Evolutionary conservation across 1,140 invertebrate species (phyloP).

Genomic region (Drosophila oshimai): DNA sequence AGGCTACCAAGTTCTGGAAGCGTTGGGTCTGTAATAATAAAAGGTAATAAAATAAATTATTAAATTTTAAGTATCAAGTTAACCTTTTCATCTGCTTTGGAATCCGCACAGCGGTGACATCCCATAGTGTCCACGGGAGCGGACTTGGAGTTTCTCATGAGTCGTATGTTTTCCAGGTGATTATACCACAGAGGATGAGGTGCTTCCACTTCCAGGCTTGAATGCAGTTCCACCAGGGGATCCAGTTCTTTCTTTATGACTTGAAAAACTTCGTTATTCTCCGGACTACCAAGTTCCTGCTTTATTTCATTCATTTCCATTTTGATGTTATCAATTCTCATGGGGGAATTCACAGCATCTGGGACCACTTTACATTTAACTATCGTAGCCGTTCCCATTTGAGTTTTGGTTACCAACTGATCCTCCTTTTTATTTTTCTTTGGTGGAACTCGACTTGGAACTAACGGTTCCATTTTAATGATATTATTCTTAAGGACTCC

Average conservation of each 20-base stretch:
- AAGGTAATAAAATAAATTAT: background rate
- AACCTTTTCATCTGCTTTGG: conserved; percentile 86
- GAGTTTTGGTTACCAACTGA: conserved; percentile 4
- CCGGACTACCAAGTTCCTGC: background rate
- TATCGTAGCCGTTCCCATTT: conserved; percentile 31
- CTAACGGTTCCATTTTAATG: background rate
- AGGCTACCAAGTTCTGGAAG: conserved; percentile 92
- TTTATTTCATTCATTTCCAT: conserved; percentile 8
- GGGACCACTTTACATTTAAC: conserved; percentile 35
- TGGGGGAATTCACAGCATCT: background rate
- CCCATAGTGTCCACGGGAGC: conserved; percentile 98
- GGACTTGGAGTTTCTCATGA: conserved; percentile 90
- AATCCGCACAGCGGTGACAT: conserved; percentile 92
- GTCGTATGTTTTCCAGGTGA: conserved; percentile 90
- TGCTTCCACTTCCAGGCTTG: background rate
- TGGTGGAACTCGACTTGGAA: conserved; percentile 4
- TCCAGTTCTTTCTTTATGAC: conserved; percentile 2
- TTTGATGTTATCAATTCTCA: background rate
- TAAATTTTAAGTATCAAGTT: no score
- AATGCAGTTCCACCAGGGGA: background rate
- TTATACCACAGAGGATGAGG: conserved; percentile 86
- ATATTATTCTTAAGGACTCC: background rate
- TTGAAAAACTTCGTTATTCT: background rate
- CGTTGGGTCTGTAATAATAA: conserved; percentile 60
- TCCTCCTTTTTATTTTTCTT: conserved; percentile 21